phyloP scores from a whole-genome alignment of 2,888 invertebrate species.

The Lysandra bellargus region DNA sequence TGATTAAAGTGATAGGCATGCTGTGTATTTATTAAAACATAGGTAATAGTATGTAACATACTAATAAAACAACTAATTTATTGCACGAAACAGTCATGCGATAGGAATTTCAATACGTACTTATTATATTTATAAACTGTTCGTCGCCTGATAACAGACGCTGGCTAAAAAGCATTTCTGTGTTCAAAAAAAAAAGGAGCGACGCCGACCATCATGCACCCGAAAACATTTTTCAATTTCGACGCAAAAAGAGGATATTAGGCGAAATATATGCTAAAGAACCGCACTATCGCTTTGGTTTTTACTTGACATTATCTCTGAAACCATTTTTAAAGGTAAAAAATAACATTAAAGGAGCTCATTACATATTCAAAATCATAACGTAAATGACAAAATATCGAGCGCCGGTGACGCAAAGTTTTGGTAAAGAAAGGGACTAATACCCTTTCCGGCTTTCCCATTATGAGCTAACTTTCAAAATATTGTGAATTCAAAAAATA shows the following conservation, averaged over 20 bases:
- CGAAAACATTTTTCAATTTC: constrained; percentile 72
- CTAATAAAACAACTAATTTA: neutral
- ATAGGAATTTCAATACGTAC: constrained; percentile 58
- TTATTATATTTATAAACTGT: constrained; percentile 47
- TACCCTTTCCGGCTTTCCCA: neutral
- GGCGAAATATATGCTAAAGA: constrained; percentile 48
- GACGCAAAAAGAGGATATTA: constrained; percentile 50
- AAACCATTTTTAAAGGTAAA: constrained; percentile 44
- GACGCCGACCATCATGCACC: constrained; percentile 60
- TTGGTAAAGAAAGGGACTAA: neutral
- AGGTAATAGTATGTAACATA: neutral
- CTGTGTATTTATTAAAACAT: no score
- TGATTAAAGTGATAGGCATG: neutral
- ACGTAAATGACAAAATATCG: constrained; percentile 51
- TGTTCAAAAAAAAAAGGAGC: constrained; percentile 60
- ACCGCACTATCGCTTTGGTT: constrained; percentile 43
- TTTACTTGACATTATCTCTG: constrained; percentile 46
- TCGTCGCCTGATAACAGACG: constrained; percentile 67
- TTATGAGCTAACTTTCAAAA: neutral
- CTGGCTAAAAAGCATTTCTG: constrained; percentile 78
- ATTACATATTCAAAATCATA: constrained; percentile 53
- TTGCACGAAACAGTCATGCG: constrained; percentile 14
- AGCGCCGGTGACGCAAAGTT: neutral
- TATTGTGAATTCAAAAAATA: neutral
- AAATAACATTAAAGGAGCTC: constrained; percentile 46